Percentiles rank a stretch among this genome's conserved stretches.
Evolutionary conservation across 1,140 invertebrate species (phyloP).

Genomic region (Leguminivora glycinivorella): DNA sequence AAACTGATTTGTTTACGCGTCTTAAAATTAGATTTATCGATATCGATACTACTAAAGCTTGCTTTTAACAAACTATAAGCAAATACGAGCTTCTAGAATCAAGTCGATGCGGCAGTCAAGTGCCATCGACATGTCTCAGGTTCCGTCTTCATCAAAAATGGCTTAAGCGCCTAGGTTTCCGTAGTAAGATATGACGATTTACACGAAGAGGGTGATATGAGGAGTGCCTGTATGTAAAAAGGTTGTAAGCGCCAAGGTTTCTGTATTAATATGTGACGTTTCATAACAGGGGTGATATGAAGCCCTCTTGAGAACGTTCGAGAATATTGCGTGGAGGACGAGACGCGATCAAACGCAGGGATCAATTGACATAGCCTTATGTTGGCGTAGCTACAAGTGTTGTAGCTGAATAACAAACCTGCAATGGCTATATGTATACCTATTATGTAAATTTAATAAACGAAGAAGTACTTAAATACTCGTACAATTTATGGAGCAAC

Average conservation of each 20-base stretch:
- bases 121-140: slow-evolving; percentile 8
- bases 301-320: neutral
- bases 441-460: neutral
- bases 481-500: no score
- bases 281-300: neutral
- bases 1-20: neutral
- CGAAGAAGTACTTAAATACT: no score
- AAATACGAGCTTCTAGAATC: neutral
- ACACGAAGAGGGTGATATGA: neutral
- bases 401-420: neutral
- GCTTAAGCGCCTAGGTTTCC: neutral
- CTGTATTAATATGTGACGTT: neutral
- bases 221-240: neutral
- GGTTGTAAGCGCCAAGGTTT: neutral
- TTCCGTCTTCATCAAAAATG: neutral
- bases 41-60: neutral
- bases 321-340: neutral
- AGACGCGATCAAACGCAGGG: slow-evolving; percentile 1
- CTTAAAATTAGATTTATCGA: neutral
- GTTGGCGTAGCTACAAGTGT: neutral
- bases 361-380: slow-evolving; percentile 1
- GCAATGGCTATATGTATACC: no score
- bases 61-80: neutral
- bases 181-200: neutral
- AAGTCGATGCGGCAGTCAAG: neutral